Conservation (phyloP, 2,797 vertebrate genomes). For the Cuculus canorus region DNA sequence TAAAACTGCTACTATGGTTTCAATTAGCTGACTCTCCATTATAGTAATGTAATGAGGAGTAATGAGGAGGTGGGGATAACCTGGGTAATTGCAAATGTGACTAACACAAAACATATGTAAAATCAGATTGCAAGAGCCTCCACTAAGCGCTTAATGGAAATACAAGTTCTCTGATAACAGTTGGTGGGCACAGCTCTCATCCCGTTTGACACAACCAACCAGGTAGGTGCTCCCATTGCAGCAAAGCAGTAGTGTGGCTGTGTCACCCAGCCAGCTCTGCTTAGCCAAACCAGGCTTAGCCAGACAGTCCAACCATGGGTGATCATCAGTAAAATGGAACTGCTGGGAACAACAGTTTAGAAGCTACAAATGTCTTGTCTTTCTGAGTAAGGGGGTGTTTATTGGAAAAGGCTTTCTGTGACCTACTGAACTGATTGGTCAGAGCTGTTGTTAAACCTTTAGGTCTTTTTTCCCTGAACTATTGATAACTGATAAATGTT, state of each 20-base stretch:
- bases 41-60: conserved; percentile 15
- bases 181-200: not conserved
- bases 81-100: conserved; percentile 24
- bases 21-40: conserved; percentile 41
- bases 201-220: not conserved
- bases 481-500: not conserved
- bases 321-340: not conserved
- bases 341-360: not conserved
- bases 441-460: not conserved
- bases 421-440: not conserved
- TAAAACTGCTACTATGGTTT: conserved; percentile 45
- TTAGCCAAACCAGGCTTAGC: not conserved
- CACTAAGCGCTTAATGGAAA: not conserved
- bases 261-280: not conserved
- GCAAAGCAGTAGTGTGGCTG: not conserved
- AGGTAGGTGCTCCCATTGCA: accelerated
- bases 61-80: conserved; percentile 37
- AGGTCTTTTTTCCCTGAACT: not conserved
- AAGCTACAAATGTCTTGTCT: not conserved
- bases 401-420: not conserved
- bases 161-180: not conserved
- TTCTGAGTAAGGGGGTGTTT: not conserved
- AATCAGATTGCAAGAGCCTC: not conserved
- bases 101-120: conserved; percentile 50
- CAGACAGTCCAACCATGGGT: accelerated